These are phyloP conservation scores for Sceloporus tristichus DNA, from an alignment of 2,113 vertebrate species.

Conservation along the genomic window DNA sequence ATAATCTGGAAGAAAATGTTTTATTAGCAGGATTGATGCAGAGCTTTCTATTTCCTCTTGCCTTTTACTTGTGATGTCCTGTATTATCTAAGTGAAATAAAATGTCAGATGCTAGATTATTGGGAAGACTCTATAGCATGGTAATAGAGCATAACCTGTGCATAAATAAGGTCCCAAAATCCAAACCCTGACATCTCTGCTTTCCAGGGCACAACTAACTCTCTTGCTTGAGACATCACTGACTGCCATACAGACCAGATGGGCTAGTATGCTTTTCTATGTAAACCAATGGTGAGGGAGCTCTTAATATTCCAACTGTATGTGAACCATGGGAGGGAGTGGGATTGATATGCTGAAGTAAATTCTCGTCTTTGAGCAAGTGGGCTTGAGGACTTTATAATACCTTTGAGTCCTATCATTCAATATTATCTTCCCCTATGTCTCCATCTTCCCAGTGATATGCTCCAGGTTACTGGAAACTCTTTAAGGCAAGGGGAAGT, in stretches of 20 bases:
- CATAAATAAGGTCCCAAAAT: not conserved
- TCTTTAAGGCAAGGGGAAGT: constrained; percentile 20
- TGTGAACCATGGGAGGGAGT: not conserved
- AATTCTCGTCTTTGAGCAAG: not conserved
- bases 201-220: no score
- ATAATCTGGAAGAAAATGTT: not conserved
- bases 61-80: not conserved
- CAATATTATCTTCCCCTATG: constrained; percentile 31
- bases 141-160: not conserved
- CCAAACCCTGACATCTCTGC: no score
- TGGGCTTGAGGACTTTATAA: not conserved
- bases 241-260: not conserved
- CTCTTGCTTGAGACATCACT: not conserved
- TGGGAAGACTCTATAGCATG: not conserved
- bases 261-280: not conserved
- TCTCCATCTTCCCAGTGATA: not conserved
- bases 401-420: not conserved
- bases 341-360: not conserved
- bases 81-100: not conserved
- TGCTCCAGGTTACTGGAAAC: constrained; percentile 12
- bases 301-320: not conserved
- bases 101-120: not conserved
- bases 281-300: not conserved
- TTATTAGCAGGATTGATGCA: not conserved
- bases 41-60: not conserved